phyloP scores from a whole-genome alignment of 2,888 invertebrate species.

The Archips crataeganus region DNA sequence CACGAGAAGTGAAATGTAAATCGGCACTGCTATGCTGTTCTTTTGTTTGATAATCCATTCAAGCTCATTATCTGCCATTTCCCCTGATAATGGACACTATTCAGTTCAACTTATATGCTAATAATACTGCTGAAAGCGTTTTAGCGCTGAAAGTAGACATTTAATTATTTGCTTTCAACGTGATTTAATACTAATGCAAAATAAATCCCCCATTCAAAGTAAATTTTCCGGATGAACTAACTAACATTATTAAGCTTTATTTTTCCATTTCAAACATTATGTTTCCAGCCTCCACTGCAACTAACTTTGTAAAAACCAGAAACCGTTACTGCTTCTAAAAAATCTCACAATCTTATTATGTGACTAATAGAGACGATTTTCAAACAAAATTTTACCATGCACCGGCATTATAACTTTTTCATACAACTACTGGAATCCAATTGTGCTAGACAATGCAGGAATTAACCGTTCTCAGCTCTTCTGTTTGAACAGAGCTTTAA shows the following conservation, averaged over 20 bases:
- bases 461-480: slow-evolving; percentile 56
- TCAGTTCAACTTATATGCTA: not conserved
- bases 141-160: not conserved
- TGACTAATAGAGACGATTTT: not conserved
- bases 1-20: too few relatives aligned
- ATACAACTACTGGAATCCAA: slow-evolving; percentile 52
- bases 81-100: not conserved
- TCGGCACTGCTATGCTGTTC: too few relatives aligned
- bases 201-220: not conserved
- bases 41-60: not conserved
- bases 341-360: not conserved
- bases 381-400: not conserved
- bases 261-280: slow-evolving; percentile 50
- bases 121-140: not conserved
- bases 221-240: slow-evolving; percentile 14
- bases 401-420: slow-evolving; percentile 45
- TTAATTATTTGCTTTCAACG: not conserved
- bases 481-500: slow-evolving; percentile 50
- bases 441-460: slow-evolving; percentile 61
- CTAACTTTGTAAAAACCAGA: slow-evolving; percentile 30
- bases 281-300: slow-evolving; percentile 47
- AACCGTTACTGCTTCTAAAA: not conserved
- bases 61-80: not conserved
- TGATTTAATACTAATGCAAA: not conserved
- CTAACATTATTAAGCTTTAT: slow-evolving; percentile 40